Base-by-base conservation (phyloP, 2,888 invertebrate genomes). In the Nemotelus pantherinus region DNA sequence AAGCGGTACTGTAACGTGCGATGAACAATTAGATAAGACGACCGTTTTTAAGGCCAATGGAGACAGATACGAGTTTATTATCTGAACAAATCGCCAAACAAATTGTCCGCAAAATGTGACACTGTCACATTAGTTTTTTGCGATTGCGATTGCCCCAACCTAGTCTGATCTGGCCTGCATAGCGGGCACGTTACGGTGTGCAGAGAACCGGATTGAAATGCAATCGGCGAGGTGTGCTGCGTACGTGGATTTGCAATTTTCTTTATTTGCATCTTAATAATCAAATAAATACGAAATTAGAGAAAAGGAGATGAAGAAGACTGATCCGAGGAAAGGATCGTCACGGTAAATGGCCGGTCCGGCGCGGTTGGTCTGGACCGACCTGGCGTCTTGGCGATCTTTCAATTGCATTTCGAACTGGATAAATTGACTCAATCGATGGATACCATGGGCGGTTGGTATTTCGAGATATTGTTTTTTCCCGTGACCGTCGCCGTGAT, bases 41-140 rank as follows among this genome's bases (percentile, higher is more conserved):
- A 72, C 48, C 63, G 48, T 7, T 72, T 72, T 72, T 72, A 45
- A 72, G 72, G 72, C 74, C 74, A 74, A 39, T 48, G 60, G 74
- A 45, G 72, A 74, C 74, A 74, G 63, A 72, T 72, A 72, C 72
- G 74, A 72, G 74, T 74, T 74, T 74, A 74, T 74, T 74, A 74
- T 74, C 74, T 60, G 63, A 63, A 63, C 74, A 74, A 74, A 74
- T 74, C 74, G 74, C 60, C 74, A 74, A 74, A 74, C 74, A 74
- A 74, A 74, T 74, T 74, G 74, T 74, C 74, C 60, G 60, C 74
- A 60, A 74, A 74, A 60, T 74, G 74, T 60, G 60, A 74, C 74
- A 74, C 60, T 74, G 74, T 74, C 74, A 74, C 74, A 74, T 74
- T 74, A 63, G 48, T 74, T 25, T 74, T 74, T 41, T 63, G 47